phyloP scores from a whole-genome alignment of 2,113 vertebrate species.

The Brienomyrus longianalis region DNA sequence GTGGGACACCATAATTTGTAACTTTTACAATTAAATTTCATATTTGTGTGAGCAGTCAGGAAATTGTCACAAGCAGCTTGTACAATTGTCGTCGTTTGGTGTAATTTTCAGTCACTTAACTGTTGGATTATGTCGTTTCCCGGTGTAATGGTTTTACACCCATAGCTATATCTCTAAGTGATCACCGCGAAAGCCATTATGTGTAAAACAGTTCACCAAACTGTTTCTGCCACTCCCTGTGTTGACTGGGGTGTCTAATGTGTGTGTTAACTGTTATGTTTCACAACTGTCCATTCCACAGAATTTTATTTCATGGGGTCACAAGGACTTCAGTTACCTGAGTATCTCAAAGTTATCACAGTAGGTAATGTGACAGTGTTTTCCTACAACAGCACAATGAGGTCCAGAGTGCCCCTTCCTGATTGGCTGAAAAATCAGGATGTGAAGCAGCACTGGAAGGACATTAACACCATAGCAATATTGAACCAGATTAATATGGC shows the following conservation, averaged over 20 bases:
- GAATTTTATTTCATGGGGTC: not conserved
- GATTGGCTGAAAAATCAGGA: not conserved
- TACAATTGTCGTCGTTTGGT: not conserved
- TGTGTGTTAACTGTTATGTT: not conserved
- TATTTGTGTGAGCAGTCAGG: not conserved
- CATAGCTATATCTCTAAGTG: not conserved
- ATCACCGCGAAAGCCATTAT: not conserved
- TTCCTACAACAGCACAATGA: not conserved
- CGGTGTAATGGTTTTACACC: not conserved
- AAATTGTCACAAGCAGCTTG: not conserved
- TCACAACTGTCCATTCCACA: not conserved
- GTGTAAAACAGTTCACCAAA: not conserved
- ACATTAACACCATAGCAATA: conserved; percentile 9
- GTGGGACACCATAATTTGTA: not conserved
- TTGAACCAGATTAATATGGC: not conserved
- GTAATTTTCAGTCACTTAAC: not conserved
- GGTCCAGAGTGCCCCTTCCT: not conserved
- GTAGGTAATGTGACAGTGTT: not conserved
- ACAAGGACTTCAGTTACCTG: not conserved
- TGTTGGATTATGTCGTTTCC: not conserved
- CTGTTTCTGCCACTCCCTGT: not conserved
- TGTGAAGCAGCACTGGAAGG: not conserved
- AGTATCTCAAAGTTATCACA: not conserved
- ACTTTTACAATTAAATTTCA: not conserved
- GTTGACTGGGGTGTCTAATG: not conserved